Evolutionary conservation across 2,113 vertebrate genomes (phyloP), one percentile per base, ranked within the genome.

Genomic region (Archilochus colubris): DNA sequence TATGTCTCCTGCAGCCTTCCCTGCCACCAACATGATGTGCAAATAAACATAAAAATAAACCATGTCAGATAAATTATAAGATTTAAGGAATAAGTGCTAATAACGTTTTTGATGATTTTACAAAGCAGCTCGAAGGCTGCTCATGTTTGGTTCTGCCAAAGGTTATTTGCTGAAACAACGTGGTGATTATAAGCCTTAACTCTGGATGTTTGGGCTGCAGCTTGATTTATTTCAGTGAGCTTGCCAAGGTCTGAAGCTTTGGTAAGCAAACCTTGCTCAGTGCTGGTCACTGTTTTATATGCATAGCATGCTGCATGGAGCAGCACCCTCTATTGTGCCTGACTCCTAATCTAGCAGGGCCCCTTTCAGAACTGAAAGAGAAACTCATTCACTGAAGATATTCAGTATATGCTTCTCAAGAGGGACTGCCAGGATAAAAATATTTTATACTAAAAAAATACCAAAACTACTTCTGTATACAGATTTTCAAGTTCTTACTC

Each of bases 281-380:
- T 50, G 57, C 64, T 48, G 30, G 25, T 28, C 43, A 6, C 69
- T 88, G 82, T 61, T 97, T 97, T 92, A 57, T 31, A 96, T 95
- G 95, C 97, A 88, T 4, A 50, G 53, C 33, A 2, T 51, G 86
- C 72, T 33, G 74, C 81, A 46, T 20, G 64, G 75, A 95, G 66
- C 75, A 92, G 86, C 72, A 38, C 69, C 63, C 63, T 92, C 44
- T 62, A 21, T 91, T 92, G 72, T 95, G 88, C 69, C 44, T 3
- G 2, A 51, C 48, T 73, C 36, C 64, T 92, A 44, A 46, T 72
- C 68, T 38, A 53, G 30, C 61, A 93, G 59, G 30, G 12, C 36
- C 67, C 61, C 43, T 69, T 82, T 48, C 78, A 86, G 50, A 85
- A 21, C 61, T 40, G 20, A 80, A 58, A 86, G 53, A 74, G 61